Evolutionary conservation across 2,113 vertebrate genomes (phyloP).

Genomic region (Sylvietta virens): DNA sequence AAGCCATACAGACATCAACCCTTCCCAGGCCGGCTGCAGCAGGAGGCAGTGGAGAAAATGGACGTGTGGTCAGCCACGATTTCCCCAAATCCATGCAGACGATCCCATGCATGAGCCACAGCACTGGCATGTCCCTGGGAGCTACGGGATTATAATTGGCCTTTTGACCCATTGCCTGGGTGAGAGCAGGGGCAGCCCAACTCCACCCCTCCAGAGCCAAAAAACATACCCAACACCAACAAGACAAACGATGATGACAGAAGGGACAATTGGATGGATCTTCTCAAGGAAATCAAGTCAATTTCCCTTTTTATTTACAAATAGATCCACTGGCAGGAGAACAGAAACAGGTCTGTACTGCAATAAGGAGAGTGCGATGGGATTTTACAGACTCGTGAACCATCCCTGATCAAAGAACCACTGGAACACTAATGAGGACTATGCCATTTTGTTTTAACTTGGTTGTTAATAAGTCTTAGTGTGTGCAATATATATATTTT

Average conservation of each 20-base stretch:
- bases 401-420: constrained; percentile 64
- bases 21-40: constrained; percentile 88
- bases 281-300: constrained; percentile 69
- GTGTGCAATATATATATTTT: constrained; percentile 74
- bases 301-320: constrained; percentile 60
- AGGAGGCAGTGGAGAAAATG: constrained; percentile 91
- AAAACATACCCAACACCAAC: constrained; percentile 71
- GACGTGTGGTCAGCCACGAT: constrained; percentile 95
- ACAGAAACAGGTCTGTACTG: constrained; percentile 64
- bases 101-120: constrained; percentile 97
- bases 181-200: constrained; percentile 70
- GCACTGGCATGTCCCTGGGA: constrained; percentile 93
- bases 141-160: constrained; percentile 92
- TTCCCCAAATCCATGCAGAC: constrained; percentile 97
- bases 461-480: constrained; percentile 75
- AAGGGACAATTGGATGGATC: constrained; percentile 67
- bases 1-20: constrained; percentile 94
- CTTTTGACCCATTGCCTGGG: constrained; percentile 70
- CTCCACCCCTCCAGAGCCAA: constrained; percentile 85
- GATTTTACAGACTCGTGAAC: constrained; percentile 60
- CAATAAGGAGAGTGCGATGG: constrained; percentile 69
- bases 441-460: constrained; percentile 74
- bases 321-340: constrained; percentile 67
- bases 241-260: constrained; percentile 50
- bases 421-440: constrained; percentile 70